A percentile compares a stretch with the other conserved stretches of the same genome.
Conservation (phyloP, 2,797 vertebrate species). For the Oryzias dopingdopingensis region DNA sequence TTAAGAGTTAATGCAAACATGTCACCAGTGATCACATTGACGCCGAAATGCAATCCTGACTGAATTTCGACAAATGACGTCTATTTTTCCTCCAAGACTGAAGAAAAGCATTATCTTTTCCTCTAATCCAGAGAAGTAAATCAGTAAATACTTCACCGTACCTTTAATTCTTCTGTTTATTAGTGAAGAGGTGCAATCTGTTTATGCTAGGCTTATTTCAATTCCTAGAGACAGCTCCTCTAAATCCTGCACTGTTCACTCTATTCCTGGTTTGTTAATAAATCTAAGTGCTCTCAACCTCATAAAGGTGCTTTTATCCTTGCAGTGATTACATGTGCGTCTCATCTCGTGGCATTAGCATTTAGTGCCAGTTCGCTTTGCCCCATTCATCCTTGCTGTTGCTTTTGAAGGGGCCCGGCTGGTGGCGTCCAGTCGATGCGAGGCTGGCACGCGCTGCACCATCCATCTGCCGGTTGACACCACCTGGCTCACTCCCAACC, state of each 20-base stretch:
- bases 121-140: background rate
- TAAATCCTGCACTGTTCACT: background rate
- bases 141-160: no score
- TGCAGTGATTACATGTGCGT: slow-evolving; percentile 13
- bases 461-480: slow-evolving; percentile 67
- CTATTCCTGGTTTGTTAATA: slow-evolving; percentile 19
- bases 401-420: slow-evolving; percentile 23
- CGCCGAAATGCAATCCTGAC: slow-evolving; percentile 13
- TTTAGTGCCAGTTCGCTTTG: slow-evolving; percentile 21
- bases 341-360: slow-evolving; percentile 19
- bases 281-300: slow-evolving; percentile 9
- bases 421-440: slow-evolving; percentile 12
- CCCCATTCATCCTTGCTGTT: slow-evolving; percentile 19
- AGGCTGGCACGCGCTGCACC: slow-evolving; percentile 11
- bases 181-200: no score
- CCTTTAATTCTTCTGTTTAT: no score
- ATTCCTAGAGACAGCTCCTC: no score
- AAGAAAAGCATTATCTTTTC: slow-evolving; percentile 10
- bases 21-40: slow-evolving; percentile 32
- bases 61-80: slow-evolving; percentile 31
- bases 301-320: background rate
- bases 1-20: slow-evolving; percentile 32
- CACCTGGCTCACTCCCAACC: slow-evolving; percentile 59
- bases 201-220: no score
- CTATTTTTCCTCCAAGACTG: slow-evolving; percentile 9